Base-by-base conservation (phyloP, 2,113 vertebrate species). In the Chaetura pelagica region DNA sequence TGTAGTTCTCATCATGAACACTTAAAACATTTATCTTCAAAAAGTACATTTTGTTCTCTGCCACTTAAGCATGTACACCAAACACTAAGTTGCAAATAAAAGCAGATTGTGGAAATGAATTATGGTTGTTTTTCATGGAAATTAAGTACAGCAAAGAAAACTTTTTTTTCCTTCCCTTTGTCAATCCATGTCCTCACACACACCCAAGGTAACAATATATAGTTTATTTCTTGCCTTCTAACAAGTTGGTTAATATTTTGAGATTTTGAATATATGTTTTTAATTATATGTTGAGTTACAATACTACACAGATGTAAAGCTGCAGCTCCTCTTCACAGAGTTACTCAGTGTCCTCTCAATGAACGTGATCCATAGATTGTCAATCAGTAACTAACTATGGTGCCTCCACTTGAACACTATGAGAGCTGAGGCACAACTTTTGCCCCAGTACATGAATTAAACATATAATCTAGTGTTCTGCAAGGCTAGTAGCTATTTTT, bases 11-110 rank as follows among this genome's bases (percentile, higher is more conserved):
- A 86, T 95, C 72, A 91, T 66, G 81, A 95, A 61, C 77, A 83
- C 96, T 96, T 95, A 79, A 46, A 94, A 96, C 77, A 94, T 80
- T 97, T 96, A 96, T 97, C 93, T 97, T 94, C 88, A 97, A 96
- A 90, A 74, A 91, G 96, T 66, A 98, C 97, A 92, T 96, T 96
- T 91, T 97, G 97, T 98, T 96, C 98, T 94, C 71, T 86, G 55
- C 66, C 94, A 90, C 89, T 97, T 91, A 97, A 97, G 92, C 85
- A 75, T 84, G 73, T 67, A 95, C 87, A 80, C 93, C 52, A 95
- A 94, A 94, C 49, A 76, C 44, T 44, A 94, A 94, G 75, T 85
- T 92, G 88, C 83, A 97, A 96, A 95, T 54, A 80, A 94, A 94
- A 96, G 82, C 38, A 93, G 68, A 83, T 87, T 7, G 30, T 24